phyloP scores from a whole-genome alignment of 2,113 vertebrate species.

The Dipodomys merriami region DNA sequence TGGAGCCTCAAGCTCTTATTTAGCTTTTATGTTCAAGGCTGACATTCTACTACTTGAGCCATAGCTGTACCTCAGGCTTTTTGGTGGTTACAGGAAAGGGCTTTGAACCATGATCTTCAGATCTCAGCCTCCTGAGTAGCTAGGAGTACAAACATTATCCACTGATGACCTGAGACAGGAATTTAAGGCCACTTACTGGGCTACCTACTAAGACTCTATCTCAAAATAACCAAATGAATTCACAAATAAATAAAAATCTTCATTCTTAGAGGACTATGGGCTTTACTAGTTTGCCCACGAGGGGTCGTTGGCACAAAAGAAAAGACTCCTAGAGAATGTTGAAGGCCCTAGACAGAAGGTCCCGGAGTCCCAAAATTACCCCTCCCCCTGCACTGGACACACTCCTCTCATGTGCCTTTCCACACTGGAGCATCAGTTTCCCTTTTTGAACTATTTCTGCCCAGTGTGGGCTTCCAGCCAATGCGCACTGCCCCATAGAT shows the following conservation, averaged over 20 bases:
- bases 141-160: too few relatives aligned
- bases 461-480: background rate
- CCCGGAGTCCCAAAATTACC: background rate
- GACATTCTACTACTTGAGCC: too few relatives aligned
- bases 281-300: background rate
- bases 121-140: too few relatives aligned
- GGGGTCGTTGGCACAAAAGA: background rate
- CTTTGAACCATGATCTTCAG: too few relatives aligned
- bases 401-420: constrained; percentile 13
- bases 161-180: too few relatives aligned
- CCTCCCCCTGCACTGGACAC: background rate
- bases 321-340: background rate
- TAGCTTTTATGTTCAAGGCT: too few relatives aligned
- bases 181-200: background rate
- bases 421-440: background rate
- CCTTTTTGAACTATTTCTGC: constrained; percentile 35
- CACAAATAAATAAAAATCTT: background rate
- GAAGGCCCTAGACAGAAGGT: background rate
- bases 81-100: too few relatives aligned
- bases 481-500: background rate
- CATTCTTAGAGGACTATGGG: background rate
- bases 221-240: too few relatives aligned
- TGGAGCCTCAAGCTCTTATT: too few relatives aligned
- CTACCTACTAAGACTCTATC: background rate
- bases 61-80: too few relatives aligned